Evolutionary conservation across 2,113 vertebrate species (phyloP), one percentile per base, ranked within the genome.

Genomic region (Chiloscyllium plagiosum): DNA sequence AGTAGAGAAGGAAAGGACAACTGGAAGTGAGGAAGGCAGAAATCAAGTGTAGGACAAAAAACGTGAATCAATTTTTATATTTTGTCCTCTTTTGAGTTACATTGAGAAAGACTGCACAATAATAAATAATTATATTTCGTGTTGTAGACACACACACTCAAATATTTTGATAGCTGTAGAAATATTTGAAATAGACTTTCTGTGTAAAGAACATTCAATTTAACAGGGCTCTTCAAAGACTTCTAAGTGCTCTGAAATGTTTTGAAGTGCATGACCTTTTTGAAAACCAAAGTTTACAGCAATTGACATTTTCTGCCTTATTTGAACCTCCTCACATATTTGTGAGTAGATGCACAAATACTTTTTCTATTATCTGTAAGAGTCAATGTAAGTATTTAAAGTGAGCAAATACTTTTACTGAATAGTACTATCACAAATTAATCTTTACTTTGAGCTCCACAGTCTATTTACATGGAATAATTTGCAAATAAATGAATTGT

Each of bases 181-280:
- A 61, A 90, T 65, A 8, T 29, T 61, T 90, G 52, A 90, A 29
- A 29, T n/a, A 90, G 87, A 90, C 29, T 90, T 61, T 90, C 87
- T 61, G 87, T 33, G 52, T 61, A 90, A 89, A 90, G 87, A 19
- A 13, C 24, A 3, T 52, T 90, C 52, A 17, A 52, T 61, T 33
- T 65, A 90, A 90, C n/a, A 90, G 80, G 19, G 37, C 37, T 83
- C 20, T 83, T 42, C 20, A 83, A 83, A 83, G 87, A 12, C 52
- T 65, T 90, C 52, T 61, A n/a, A 90, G 87, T 17, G 26, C 3
- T 33, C 10, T 65, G 15, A 90, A 90, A 90, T 61, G 52, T 90
- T 90, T 90, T 90, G 52, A 90, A 90, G 47, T 65, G 17, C 52
- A 29, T 90, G 87, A 90, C 56, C 56, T 90, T 61, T 90, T 90